Base-by-base conservation (phyloP, 2,797 vertebrate species). In the Cottoperca gobio region DNA sequence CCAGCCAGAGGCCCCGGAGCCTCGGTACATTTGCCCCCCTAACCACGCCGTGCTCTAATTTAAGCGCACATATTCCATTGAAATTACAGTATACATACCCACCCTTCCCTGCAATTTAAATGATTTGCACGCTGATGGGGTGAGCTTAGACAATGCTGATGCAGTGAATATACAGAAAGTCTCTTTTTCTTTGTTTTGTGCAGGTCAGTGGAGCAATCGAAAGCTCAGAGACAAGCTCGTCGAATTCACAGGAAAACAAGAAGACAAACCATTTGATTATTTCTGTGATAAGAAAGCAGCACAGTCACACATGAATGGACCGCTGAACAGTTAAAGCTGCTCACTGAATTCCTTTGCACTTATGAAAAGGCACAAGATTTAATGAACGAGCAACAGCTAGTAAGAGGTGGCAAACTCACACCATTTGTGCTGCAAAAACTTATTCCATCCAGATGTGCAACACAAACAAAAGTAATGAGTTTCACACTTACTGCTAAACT, bases 21-120 rank as follows among this genome's bases (percentile, higher is more conserved):
- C 90, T 86, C 84, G 54, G 85, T 89, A 80, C 86, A 81, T 90
- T 91, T 83, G 89, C 87, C 91, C 94, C 93, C 86, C 91, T 89
- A 88, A 95, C 94, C 95, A 86, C 88, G 91, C 90, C 91, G 19
- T 68, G 79, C 83, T 94, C 94, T 94, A 95, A 95, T 94, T 95
- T 94, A 92, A 93, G 94, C 87, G 55, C 87, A 89, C 87, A 84
- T 94, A 90, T 94, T 90, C 93, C 88, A 89, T 93, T 93, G 91
- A 95, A 95, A 95, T 95, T 95, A 94, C 86, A 94, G 93, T 84
- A 83, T 89, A 31, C 92, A 71, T 87, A 90, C 92, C 91, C 92
- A 93, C 93, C 91, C 90, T 89, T 93, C 93, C 90, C 93, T 94
- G 87, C 94, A 94, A 94, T 94, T 94, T 86, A 82, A 89, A 84